Conservation (phyloP, 2,888 invertebrate genomes). For the Clivina fossor region DNA sequence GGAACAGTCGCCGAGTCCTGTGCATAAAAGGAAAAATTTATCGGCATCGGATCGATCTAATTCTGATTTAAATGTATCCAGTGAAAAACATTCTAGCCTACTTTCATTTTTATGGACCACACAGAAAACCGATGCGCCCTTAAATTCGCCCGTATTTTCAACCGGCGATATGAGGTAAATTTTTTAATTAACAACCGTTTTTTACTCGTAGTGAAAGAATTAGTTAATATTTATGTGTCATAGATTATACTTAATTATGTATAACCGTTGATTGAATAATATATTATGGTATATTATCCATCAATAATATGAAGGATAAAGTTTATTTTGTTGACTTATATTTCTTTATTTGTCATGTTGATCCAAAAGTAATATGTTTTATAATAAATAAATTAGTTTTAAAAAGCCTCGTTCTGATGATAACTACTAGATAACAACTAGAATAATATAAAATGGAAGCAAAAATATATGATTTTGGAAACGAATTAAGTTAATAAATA, state of each 20-base stretch:
- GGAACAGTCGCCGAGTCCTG: constrained; percentile 56
- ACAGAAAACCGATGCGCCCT: constrained; percentile 43
- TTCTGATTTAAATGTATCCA: constrained; percentile 38
- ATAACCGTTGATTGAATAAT: constrained; percentile 7
- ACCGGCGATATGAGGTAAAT: constrained; percentile 20
- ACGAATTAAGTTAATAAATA: too few species aligned
- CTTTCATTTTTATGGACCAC: constrained; percentile 51
- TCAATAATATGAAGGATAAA: too few species aligned
- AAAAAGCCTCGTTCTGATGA: too few species aligned
- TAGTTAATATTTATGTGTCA: neutral
- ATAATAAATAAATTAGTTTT: too few species aligned
- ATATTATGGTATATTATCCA: constrained; percentile 30
- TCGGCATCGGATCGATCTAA: constrained; percentile 52
- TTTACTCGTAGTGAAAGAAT: neutral
- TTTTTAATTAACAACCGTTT: neutral
- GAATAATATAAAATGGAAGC: too few species aligned
- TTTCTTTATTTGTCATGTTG: too few species aligned
- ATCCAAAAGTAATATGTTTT: too few species aligned
- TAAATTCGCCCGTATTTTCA: constrained; percentile 20
- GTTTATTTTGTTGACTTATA: too few species aligned
- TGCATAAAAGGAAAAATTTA: constrained; percentile 53
- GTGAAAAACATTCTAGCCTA: constrained; percentile 48
- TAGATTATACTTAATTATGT: constrained; percentile 2
- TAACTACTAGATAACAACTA: too few species aligned
- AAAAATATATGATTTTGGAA: too few species aligned